phyloP scores from a whole-genome alignment of 2,888 invertebrate genomes.

The Hesperia comma region DNA sequence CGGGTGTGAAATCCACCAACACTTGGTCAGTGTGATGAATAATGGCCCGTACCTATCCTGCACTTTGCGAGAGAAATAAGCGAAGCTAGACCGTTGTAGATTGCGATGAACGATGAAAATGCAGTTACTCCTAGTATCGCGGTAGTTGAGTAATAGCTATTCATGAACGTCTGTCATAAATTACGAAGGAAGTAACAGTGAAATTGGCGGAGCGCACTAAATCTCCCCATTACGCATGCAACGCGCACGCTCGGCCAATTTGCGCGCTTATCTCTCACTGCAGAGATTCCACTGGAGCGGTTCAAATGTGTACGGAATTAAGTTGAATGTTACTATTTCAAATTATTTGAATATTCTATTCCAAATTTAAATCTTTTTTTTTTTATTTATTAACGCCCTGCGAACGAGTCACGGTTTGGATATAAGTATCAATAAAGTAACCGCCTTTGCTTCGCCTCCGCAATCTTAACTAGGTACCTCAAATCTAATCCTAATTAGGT shows the following conservation, averaged over 20 bases:
- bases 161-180: constrained; percentile 1
- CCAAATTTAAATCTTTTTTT: not conserved
- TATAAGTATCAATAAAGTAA: too few species aligned
- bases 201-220: constrained; percentile 8
- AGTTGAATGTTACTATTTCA: not conserved
- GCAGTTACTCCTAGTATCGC: not conserved
- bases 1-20: too few species aligned
- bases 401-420: too few species aligned
- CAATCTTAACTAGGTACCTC: too few species aligned
- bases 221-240: constrained; percentile 18
- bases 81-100: too few species aligned
- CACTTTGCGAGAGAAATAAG: too few species aligned
- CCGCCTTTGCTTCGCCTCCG: too few species aligned
- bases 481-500: too few species aligned
- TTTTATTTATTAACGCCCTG: too few species aligned
- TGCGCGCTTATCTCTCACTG: constrained; percentile 26
- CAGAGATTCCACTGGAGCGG: not conserved
- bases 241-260: constrained; percentile 22
- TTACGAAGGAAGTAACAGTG: constrained; percentile 8
- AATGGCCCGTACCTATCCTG: too few species aligned
- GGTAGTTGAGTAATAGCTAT: not conserved
- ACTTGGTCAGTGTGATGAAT: too few species aligned
- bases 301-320: constrained; percentile 6
- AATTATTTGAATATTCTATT: not conserved
- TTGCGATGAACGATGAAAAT: too few species aligned